Base-by-base conservation (phyloP, 2,888 invertebrate species). In the Cerastis rubricosa region DNA sequence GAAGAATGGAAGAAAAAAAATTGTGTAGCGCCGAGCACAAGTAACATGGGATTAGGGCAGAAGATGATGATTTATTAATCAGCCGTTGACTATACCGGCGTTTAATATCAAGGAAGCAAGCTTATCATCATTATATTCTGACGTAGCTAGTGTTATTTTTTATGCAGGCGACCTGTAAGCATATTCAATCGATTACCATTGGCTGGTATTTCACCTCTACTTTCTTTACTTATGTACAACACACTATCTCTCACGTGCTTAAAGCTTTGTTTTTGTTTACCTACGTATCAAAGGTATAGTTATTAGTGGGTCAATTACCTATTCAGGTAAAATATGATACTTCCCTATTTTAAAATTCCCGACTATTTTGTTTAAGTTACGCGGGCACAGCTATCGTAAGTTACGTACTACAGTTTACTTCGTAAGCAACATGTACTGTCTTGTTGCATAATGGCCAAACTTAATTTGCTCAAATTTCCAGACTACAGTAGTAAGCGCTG, bases 401-500 rank as follows among this genome's bases (percentile, higher is more conserved):
- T 19, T n/a, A 35, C 25, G 25, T 57, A 25, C 25, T 14, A 25
- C 7, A 25, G 14, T 57, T 57, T 25, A 25, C 57, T 57, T 57
- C 57, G 1, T 57, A 57, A 17, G 19, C 29, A 19, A 61, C 9
- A 17, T 29, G 4, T 61, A 61, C 19, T 19, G 11, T 43, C 64
- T 43, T 64, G 8, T n/a, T 64, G 43, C n/a, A 17, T 70, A 43
- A 6, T 43, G 9, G 68, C 19, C n/a, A 68, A 54, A 40, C n/a
- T 40, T 68, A 1, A 70, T 43, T 22, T 25, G n/a, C 2, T 17
- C 3, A 45, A 35, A 11, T 78, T 82, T 89, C 4, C 88, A 97
- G 98, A 97, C 91, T 97, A 94, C 91, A 97, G 97, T 87, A 94
- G 92, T 79, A 98, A 97, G 89, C 88, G 94, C 75, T 98, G 98